phyloP scores from a whole-genome alignment of 2,797 vertebrate genomes.

The Squalus acanthias region DNA sequence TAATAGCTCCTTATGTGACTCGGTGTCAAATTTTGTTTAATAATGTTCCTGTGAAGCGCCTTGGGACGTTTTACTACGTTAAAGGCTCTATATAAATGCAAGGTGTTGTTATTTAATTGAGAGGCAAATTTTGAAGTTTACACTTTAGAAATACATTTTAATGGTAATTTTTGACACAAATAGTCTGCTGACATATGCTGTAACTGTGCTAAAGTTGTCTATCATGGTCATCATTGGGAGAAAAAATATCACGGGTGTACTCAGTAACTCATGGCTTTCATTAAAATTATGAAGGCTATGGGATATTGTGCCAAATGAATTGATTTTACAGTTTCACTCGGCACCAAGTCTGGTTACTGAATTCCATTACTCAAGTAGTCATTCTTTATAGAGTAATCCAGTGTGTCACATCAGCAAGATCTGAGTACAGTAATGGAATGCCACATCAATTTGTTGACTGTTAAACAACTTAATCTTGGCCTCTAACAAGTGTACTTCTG shows the following conservation, averaged over 20 bases:
- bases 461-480: conserved; percentile 27
- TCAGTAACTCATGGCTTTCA: not conserved
- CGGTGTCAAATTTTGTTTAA: not conserved
- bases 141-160: not conserved
- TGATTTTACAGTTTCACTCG: conserved; percentile 8
- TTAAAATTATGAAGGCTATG: not conserved
- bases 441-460: conserved; percentile 34
- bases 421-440: conserved; percentile 33
- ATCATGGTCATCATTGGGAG: not conserved
- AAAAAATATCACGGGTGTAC: not conserved
- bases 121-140: not conserved
- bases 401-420: conserved; percentile 29
- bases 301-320: conserved; percentile 30
- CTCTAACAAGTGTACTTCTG: not conserved
- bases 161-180: not conserved
- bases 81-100: not conserved
- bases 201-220: not conserved
- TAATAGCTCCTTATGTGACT: not conserved
- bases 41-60: not conserved
- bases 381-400: conserved; percentile 10
- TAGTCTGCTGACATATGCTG: not conserved
- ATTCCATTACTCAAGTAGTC: conserved; percentile 25
- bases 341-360: not conserved
- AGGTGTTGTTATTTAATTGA: not conserved
- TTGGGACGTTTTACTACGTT: not conserved